Conservation (phyloP, 2,113 vertebrate genomes). For the Isurus oxyrinchus region DNA sequence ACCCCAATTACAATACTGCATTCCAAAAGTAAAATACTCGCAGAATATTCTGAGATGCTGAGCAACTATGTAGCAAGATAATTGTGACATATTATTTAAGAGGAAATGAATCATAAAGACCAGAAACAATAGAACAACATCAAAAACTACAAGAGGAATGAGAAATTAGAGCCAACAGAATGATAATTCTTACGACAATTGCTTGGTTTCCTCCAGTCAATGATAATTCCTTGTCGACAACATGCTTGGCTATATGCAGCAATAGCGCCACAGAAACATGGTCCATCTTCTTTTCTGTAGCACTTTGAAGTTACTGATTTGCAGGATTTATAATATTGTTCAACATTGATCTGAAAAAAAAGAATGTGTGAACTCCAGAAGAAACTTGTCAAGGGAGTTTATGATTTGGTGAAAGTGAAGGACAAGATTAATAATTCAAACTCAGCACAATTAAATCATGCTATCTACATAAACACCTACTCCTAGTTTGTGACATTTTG, state of each 20-base stretch:
- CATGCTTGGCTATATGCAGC: slow-evolving; percentile 22
- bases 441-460: not conserved
- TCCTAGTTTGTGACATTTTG: not conserved
- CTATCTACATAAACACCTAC: not conserved
- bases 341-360: not conserved
- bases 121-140: not conserved
- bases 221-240: not conserved
- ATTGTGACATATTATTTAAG: not conserved
- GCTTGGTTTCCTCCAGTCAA: not conserved
- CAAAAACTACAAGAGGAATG: not conserved
- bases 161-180: not conserved
- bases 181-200: not conserved
- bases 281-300: not conserved
- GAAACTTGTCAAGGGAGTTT: not conserved
- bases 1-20: not conserved
- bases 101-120: not conserved
- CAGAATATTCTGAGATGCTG: not conserved
- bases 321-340: slow-evolving; percentile 19
- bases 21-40: not conserved
- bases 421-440: not conserved
- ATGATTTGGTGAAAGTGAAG: not conserved
- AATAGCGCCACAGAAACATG: not conserved
- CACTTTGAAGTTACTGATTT: not conserved
- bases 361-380: not conserved
- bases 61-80: not conserved